phyloP scores from a whole-genome alignment of 2,888 invertebrate species.

The Drosophila cracens region DNA sequence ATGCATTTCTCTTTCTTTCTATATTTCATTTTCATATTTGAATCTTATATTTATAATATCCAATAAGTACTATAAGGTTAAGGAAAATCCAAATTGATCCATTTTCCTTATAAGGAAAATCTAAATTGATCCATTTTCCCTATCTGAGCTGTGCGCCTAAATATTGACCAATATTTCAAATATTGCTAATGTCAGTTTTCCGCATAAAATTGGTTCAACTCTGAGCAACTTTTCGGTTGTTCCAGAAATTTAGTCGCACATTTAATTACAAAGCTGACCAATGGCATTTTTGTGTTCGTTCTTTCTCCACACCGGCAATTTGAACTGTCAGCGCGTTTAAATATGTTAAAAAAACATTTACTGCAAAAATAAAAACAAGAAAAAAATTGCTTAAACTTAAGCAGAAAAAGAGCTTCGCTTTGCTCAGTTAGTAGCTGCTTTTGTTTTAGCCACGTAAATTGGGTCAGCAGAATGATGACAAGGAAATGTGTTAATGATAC shows the following conservation, averaged over 20 bases:
- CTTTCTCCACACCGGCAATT: constrained; percentile 24
- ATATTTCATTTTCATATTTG: neutral
- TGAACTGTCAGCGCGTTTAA: constrained; percentile 47
- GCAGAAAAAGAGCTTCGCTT: constrained; percentile 39
- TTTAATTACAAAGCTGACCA: constrained; percentile 57
- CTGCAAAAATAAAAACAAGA: constrained; percentile 18
- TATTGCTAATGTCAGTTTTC: constrained; percentile 35
- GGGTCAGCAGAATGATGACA: constrained; percentile 71
- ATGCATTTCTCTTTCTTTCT: neutral
- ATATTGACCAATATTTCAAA: neutral
- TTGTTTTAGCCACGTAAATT: constrained; percentile 56
- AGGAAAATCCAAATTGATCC: neutral
- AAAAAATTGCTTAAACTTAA: constrained; percentile 41
- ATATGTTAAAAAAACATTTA: constrained; percentile 33
- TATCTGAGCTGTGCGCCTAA: neutral
- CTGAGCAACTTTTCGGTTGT: constrained; percentile 11
- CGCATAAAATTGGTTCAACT: constrained; percentile 9
- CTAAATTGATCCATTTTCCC: neutral
- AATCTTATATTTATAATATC: neutral
- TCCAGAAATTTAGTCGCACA: constrained; percentile 55
- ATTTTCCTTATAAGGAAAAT: neutral
- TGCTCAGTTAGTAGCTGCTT: constrained; percentile 41
- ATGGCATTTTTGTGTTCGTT: constrained; percentile 14
- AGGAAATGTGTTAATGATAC: constrained; percentile 78
- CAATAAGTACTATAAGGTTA: neutral